Evolutionary conservation across 2,888 invertebrate species (phyloP).

Genomic region (Marasmarcha lunaedactyla): DNA sequence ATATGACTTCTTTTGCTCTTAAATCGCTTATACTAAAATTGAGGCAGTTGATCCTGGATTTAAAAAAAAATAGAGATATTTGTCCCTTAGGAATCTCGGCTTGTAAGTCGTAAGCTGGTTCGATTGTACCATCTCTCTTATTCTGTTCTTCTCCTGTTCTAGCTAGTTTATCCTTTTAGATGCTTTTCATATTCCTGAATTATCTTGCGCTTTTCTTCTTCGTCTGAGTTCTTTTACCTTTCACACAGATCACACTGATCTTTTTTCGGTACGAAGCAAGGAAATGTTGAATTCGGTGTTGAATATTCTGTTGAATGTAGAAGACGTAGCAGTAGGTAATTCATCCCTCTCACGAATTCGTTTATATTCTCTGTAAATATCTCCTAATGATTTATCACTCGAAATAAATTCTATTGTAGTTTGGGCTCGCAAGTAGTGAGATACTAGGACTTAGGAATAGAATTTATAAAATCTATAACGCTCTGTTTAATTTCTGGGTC

Average conservation of each 20-base stretch:
- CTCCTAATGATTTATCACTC: constrained; percentile 3
- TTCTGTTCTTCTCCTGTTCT: constrained; percentile 5
- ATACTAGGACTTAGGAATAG: constrained; percentile 9
- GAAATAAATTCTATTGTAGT: neutral
- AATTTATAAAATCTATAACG: constrained; percentile 12
- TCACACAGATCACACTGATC: constrained; percentile 3
- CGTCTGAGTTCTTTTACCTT: neutral
- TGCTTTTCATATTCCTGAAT: constrained; percentile 4
- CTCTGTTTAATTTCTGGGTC: constrained; percentile 11
- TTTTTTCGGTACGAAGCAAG: constrained; percentile 4
- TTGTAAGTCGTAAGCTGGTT: constrained; percentile 3
- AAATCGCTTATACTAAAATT: constrained; percentile 15
- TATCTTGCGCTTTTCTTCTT: neutral
- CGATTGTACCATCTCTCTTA: constrained; percentile 2
- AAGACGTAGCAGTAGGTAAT: constrained; percentile 7
- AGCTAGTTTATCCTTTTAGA: constrained; percentile 3
- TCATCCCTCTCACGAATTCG: constrained; percentile 7
- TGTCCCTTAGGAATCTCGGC: constrained; percentile 4
- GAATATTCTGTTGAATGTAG: constrained; percentile 1
- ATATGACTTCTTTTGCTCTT: constrained; percentile 8
- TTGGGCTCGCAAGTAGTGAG: constrained; percentile 10
- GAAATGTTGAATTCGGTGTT: constrained; percentile 6
- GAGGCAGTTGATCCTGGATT: constrained; percentile 14
- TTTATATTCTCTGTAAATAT: constrained; percentile 8
- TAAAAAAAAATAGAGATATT: constrained; percentile 10